Percentiles rank a stretch among this genome's conserved stretches.
Conservation (phyloP, 1,140 invertebrate genomes). For the Ceratina calcarata region DNA sequence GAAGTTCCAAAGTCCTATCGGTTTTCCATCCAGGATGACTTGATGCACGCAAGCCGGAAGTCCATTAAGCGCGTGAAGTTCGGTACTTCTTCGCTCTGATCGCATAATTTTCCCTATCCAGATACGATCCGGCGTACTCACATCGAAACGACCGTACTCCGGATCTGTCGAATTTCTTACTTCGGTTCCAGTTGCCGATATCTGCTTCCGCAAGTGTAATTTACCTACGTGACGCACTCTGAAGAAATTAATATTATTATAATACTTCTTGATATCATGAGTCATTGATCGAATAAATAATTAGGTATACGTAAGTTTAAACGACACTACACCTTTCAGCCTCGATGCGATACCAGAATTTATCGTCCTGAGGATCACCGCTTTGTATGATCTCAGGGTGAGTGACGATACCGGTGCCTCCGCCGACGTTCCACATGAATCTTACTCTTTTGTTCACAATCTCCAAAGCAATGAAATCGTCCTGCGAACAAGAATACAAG, state of each 20-base stretch:
- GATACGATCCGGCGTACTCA: slow-evolving; percentile 79
- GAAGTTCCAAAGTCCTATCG: slow-evolving; percentile 95
- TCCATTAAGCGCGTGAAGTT: slow-evolving; percentile 79
- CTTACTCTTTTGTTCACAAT: slow-evolving; percentile 88
- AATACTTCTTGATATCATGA: not conserved
- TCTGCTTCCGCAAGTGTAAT: slow-evolving; percentile 80
- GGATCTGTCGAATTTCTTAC: slow-evolving; percentile 78
- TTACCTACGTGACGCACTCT: slow-evolving; percentile 82
- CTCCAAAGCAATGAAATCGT: slow-evolving; percentile 90
- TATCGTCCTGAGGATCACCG: slow-evolving; percentile 83
- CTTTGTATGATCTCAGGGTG: slow-evolving; percentile 83
- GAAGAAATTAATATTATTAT: slow-evolving; percentile 3
- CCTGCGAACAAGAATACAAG: slow-evolving; percentile 49
- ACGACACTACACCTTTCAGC: slow-evolving; percentile 81
- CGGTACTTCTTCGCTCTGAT: slow-evolving; percentile 78
- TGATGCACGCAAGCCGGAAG: slow-evolving; percentile 90
- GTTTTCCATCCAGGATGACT: slow-evolving; percentile 87
- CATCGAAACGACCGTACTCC: slow-evolving; percentile 81
- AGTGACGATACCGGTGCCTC: slow-evolving; percentile 83
- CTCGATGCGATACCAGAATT: slow-evolving; percentile 88
- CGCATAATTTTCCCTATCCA: slow-evolving; percentile 83
- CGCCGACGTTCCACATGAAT: slow-evolving; percentile 89
- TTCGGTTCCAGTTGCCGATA: slow-evolving; percentile 71
- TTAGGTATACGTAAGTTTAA: not conserved
- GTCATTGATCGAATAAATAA: slow-evolving; percentile 21